A percentile compares a stretch with the other conserved stretches of the same genome.
Conservation (phyloP, 1,140 invertebrate genomes). For the Pararge aegeria region DNA sequence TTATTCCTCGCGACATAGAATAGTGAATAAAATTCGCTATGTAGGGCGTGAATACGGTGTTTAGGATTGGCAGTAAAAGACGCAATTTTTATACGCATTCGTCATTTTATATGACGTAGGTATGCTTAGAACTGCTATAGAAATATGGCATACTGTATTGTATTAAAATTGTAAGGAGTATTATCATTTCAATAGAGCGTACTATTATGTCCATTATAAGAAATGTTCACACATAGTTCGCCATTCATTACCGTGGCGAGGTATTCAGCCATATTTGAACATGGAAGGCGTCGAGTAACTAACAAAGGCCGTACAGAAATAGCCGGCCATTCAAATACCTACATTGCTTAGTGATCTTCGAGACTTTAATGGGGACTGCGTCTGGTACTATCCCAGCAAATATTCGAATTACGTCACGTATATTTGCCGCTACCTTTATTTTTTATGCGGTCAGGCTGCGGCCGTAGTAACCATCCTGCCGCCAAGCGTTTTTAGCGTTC, state of each 20-base stretch:
- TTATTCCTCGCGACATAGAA: too few relatives aligned
- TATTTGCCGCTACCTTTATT: too few relatives aligned
- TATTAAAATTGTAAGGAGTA: background rate
- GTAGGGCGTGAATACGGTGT: too few relatives aligned
- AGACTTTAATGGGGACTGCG: conserved; percentile 12
- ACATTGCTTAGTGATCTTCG: conserved; percentile 21
- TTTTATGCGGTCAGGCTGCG: too few relatives aligned
- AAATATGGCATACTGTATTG: background rate
- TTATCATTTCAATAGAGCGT: conserved; percentile 11
- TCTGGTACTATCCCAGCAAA: background rate
- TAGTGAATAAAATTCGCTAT: too few relatives aligned
- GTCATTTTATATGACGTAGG: too few relatives aligned
- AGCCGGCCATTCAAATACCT: conserved; percentile 18
- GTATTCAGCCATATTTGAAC: conserved; percentile 27
- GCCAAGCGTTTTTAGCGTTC: too few relatives aligned
- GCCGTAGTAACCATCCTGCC: too few relatives aligned
- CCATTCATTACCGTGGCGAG: conserved; percentile 27
- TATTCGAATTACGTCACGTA: background rate
- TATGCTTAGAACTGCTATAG: background rate
- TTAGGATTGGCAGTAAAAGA: too few relatives aligned
- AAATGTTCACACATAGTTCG: conserved; percentile 25
- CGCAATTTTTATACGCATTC: too few relatives aligned
- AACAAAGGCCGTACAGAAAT: conserved; percentile 37
- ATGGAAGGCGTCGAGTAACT: conserved; percentile 25
- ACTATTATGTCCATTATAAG: conserved; percentile 9